Evolutionary conservation across 2,797 vertebrate genomes (phyloP).

Genomic region (Rhabdophis nuchalis): DNA sequence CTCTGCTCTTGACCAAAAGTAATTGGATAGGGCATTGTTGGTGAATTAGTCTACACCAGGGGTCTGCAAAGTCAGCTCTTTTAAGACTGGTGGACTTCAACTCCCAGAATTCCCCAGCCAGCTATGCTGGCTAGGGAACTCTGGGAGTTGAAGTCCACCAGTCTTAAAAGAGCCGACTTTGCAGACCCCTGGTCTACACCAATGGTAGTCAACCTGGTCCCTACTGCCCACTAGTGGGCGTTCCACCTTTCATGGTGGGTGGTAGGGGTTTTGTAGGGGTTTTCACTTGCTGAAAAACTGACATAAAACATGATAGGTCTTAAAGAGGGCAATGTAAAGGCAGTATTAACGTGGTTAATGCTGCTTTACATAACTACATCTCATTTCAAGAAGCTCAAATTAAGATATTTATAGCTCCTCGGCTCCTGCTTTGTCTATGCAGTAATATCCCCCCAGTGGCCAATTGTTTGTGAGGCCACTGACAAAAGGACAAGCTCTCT

Average conservation of each 20-base stretch:
- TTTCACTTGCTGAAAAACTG: not conserved
- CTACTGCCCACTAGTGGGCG: too few species aligned
- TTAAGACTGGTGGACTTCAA: too few species aligned
- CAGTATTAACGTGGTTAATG: not conserved
- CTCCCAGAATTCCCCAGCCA: too few species aligned
- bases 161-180: too few species aligned
- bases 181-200: too few species aligned
- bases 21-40: not conserved
- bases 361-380: not conserved
- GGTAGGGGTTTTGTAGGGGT: too few species aligned
- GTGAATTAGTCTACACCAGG: not conserved
- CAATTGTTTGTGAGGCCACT: not conserved
- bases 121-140: too few species aligned
- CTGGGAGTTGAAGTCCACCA: too few species aligned
- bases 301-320: not conserved
- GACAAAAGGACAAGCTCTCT: conserved; percentile 31
- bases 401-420: conserved; percentile 7
- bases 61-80: too few species aligned
- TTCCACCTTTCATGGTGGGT: too few species aligned
- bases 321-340: not conserved
- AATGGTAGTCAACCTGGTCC: too few species aligned
- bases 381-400: not conserved
- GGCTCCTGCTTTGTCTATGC: not conserved
- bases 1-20: not conserved
- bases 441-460: not conserved